Percentiles rank a stretch among this genome's conserved stretches.
Evolutionary conservation across 1,140 invertebrate species (phyloP).

Genomic region (Orchesella cincta): DNA sequence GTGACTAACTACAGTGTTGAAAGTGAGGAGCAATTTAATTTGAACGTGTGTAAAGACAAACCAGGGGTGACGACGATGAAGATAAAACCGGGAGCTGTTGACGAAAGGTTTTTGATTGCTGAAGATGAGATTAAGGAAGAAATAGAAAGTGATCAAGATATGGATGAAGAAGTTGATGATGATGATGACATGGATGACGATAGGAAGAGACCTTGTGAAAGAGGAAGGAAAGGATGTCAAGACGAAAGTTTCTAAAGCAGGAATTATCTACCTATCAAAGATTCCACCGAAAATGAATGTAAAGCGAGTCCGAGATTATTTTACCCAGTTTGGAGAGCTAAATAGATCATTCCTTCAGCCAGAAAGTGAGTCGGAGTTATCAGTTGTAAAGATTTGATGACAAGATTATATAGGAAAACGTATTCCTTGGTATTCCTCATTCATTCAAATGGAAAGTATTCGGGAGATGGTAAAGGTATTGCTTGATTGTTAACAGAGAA

Average conservation of each 20-base stretch:
- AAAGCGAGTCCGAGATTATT: conserved; percentile 73
- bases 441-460: no score
- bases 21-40: no score
- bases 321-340: conserved; percentile 77
- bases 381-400: no score
- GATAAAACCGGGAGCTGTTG: no score
- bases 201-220: background rate
- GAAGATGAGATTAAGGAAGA: conserved; percentile 8
- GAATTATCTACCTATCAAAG: conserved; percentile 85
- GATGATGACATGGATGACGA: background rate
- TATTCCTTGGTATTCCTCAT: no score
- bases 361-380: conserved; percentile 56
- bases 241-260: conserved; percentile 62
- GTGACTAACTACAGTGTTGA: no score
- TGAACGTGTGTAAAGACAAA: no score
- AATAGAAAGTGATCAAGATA: background rate
- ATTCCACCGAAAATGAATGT: conserved; percentile 87
- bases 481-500: no score
- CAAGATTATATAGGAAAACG: no score
- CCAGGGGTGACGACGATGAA: background rate
- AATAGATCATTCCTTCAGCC: conserved; percentile 82
- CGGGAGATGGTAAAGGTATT: background rate
- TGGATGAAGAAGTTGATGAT: background rate
- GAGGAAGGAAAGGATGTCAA: background rate
- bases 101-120: no score